phyloP scores from a whole-genome alignment of 1,140 invertebrate genomes.

The Heliconius eleuchia region DNA sequence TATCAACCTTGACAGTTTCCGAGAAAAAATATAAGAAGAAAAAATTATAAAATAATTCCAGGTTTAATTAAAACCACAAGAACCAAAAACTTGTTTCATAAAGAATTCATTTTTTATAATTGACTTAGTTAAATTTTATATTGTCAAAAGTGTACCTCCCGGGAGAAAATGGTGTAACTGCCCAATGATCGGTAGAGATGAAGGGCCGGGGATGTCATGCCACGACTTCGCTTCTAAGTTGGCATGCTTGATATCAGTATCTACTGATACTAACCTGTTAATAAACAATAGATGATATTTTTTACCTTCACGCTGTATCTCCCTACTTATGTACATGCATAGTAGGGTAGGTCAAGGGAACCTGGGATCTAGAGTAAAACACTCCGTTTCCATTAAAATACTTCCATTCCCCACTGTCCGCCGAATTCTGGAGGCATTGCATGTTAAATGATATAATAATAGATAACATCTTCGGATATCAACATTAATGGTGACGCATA shows the following conservation, averaged over 20 bases:
- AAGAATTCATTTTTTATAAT: neutral
- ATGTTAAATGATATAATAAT: too few species aligned
- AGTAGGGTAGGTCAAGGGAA: too few species aligned
- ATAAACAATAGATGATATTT: too few species aligned
- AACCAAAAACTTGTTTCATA: neutral
- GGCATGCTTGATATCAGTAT: slow-evolving; percentile 25
- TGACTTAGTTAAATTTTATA: slow-evolving; percentile 9
- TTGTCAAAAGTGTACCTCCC: slow-evolving; percentile 43
- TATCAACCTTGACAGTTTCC: neutral
- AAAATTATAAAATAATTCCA: neutral
- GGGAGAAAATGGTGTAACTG: slow-evolving; percentile 54
- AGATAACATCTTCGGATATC: too few species aligned
- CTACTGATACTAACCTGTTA: slow-evolving; percentile 36
- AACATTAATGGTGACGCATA: neutral
- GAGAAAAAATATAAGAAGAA: neutral
- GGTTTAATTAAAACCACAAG: neutral
- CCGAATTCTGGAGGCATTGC: too few species aligned
- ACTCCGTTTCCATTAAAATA: too few species aligned
- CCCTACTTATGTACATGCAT: too few species aligned
- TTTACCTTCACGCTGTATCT: too few species aligned
- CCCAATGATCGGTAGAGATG: slow-evolving; percentile 56
- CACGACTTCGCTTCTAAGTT: slow-evolving; percentile 47
- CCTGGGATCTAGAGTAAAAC: too few species aligned
- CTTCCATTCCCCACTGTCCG: too few species aligned
- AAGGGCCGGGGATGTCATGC: slow-evolving; percentile 62